Percentiles rank a stretch among this genome's conserved stretches.
These are phyloP conservation scores for Xenus cinereus DNA, from an alignment of 2,113 vertebrate genomes.

Conservation along the genomic window DNA sequence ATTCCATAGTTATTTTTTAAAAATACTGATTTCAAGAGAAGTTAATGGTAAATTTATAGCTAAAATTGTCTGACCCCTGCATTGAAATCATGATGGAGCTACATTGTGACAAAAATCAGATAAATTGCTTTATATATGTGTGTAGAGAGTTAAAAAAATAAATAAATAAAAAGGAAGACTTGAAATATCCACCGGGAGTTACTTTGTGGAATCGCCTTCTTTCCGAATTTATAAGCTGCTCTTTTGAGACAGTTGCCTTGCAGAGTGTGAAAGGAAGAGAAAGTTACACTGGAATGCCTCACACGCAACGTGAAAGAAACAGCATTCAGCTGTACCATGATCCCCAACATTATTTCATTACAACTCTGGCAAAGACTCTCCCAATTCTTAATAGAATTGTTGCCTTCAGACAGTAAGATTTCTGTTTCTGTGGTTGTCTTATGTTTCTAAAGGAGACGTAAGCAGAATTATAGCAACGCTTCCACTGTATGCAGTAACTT, in stretches of 20 bases:
- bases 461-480: neutral
- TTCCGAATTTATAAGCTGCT: neutral
- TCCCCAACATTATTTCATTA: neutral
- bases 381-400: neutral
- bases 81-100: slow-evolving; percentile 1
- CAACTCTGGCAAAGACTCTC: neutral
- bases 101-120: neutral
- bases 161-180: neutral
- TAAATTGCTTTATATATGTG: neutral
- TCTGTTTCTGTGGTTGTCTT: neutral
- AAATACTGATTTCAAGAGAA: slow-evolving; percentile 21
- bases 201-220: neutral
- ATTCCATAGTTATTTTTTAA: neutral
- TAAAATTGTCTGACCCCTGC: slow-evolving; percentile 3
- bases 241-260: neutral
- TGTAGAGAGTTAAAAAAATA: neutral
- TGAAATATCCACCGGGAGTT: neutral
- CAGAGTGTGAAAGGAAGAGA: neutral
- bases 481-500: neutral
- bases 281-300: neutral
- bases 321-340: neutral
- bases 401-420: neutral
- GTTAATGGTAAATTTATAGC: neutral
- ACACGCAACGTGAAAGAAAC: fast-evolving
- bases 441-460: neutral